These are phyloP conservation scores for Pyralis farinalis DNA, from an alignment of 2,888 invertebrate genomes.

Conservation along the genomic window DNA sequence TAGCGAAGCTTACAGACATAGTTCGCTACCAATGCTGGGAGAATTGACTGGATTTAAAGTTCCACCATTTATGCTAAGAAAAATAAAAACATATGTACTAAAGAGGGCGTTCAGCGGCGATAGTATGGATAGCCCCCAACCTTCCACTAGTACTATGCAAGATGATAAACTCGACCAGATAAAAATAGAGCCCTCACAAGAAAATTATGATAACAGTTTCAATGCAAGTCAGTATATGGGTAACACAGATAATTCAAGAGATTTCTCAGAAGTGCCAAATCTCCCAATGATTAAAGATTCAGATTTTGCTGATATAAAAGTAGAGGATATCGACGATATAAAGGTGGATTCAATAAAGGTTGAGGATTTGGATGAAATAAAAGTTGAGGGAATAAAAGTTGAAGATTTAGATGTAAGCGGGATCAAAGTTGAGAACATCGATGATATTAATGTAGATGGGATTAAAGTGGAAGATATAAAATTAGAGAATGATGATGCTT, in stretches of 20 bases:
- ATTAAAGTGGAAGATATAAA: slow-evolving; percentile 73
- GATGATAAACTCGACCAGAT: slow-evolving; percentile 62
- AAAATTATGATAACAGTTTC: slow-evolving; percentile 58
- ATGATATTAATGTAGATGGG: slow-evolving; percentile 55
- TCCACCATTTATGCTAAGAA: slow-evolving; percentile 87
- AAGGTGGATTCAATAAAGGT: slow-evolving; percentile 69
- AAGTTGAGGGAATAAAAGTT: slow-evolving; percentile 66
- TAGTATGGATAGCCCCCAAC: slow-evolving; percentile 61
- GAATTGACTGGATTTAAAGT: slow-evolving; percentile 89
- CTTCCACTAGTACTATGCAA: slow-evolving; percentile 50
- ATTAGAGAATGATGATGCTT: slow-evolving; percentile 61
- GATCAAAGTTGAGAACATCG: slow-evolving; percentile 66
- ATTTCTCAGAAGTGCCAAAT: slow-evolving; percentile 55
- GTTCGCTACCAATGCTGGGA: slow-evolving; percentile 82
- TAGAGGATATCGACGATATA: slow-evolving; percentile 70
- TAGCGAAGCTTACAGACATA: slow-evolving; percentile 86
- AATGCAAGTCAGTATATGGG: slow-evolving; percentile 63
- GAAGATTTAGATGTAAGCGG: slow-evolving; percentile 57
- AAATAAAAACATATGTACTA: slow-evolving; percentile 85
- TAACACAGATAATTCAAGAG: slow-evolving; percentile 54
- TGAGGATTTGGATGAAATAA: slow-evolving; percentile 64
- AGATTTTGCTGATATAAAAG: slow-evolving; percentile 71
- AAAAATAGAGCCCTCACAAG: slow-evolving; percentile 57
- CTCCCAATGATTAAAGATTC: slow-evolving; percentile 51
- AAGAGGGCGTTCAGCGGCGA: slow-evolving; percentile 57